phyloP scores from a whole-genome alignment of 2,113 vertebrate genomes.

The Phalacrocorax aristotelis region DNA sequence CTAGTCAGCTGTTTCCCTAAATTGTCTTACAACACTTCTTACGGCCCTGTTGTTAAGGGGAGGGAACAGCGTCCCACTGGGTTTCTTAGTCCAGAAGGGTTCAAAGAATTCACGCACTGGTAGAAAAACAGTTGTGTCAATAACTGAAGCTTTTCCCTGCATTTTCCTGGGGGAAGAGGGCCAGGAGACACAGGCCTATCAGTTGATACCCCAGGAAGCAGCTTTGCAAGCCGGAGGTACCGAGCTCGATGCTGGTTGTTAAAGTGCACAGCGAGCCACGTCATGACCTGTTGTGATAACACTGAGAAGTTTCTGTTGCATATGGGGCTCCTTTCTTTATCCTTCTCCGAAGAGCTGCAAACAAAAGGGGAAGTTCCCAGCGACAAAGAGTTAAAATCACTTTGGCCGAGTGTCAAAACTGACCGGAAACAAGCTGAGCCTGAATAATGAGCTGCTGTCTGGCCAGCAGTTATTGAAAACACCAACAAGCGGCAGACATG shows the following conservation, averaged over 20 bases:
- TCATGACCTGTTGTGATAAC: background rate
- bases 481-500: background rate
- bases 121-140: background rate
- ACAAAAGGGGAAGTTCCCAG: background rate
- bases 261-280: fast-evolving
- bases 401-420: background rate
- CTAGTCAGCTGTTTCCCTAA: background rate
- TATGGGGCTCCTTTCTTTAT: background rate
- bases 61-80: fast-evolving
- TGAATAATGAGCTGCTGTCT: background rate
- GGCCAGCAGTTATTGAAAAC: background rate
- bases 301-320: background rate
- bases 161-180: background rate
- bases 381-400: background rate
- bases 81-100: background rate
- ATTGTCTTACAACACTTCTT: background rate
- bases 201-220: background rate
- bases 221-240: background rate
- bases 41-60: background rate
- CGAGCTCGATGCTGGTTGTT: background rate
- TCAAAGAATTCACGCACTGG: background rate
- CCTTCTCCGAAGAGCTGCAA: background rate
- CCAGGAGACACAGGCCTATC: background rate
- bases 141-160: background rate
- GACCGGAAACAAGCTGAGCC: background rate